phyloP scores from a whole-genome alignment of 2,797 vertebrate species.

The Pristis pectinata region DNA sequence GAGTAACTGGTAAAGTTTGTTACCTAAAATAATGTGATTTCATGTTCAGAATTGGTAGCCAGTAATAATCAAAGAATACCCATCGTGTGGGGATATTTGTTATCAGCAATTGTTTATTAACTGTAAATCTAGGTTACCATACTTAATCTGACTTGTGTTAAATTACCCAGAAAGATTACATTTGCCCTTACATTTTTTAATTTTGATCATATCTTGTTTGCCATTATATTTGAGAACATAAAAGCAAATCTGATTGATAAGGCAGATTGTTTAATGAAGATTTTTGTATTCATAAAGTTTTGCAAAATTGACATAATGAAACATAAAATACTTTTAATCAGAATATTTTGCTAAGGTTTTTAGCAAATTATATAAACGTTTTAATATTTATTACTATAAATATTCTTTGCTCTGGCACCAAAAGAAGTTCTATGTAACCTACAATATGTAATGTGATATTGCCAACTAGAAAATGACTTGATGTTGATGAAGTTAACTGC shows the following conservation, averaged over 20 bases:
- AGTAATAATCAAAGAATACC: background rate
- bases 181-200: background rate
- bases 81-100: background rate
- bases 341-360: background rate
- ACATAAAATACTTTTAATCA: background rate
- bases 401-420: background rate
- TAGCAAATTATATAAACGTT: background rate
- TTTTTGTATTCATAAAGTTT: background rate
- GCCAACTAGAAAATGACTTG: background rate
- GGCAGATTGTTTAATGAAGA: background rate
- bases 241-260: background rate
- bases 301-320: slow-evolving; percentile 3
- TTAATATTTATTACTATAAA: background rate
- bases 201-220: background rate
- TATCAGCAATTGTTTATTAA: background rate
- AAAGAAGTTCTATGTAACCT: background rate
- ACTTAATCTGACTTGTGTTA: background rate
- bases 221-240: background rate
- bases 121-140: background rate
- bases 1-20: background rate
- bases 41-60: background rate
- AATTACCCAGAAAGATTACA: background rate
- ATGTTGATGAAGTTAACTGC: background rate
- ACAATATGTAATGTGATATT: background rate
- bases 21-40: background rate